Percentiles rank a stretch among this genome's conserved stretches.
These are phyloP conservation scores for Leptobrachium leishanense DNA, from an alignment of 2,113 vertebrate species.

Conservation along the genomic window DNA sequence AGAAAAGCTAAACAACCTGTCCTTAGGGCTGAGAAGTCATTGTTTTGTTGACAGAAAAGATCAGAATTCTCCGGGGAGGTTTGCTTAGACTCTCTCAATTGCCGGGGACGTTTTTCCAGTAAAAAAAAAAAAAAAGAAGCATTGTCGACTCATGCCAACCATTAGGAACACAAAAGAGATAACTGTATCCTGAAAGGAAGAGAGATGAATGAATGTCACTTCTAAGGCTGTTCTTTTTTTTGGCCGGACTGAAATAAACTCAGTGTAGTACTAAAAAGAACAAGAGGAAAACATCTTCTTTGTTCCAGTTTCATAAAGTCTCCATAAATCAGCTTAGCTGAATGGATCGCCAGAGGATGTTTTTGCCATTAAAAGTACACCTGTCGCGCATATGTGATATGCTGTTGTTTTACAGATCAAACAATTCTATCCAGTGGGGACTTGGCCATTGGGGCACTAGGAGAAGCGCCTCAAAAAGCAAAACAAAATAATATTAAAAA, in stretches of 20 bases:
- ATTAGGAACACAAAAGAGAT: neutral
- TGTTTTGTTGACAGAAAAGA: conserved; percentile 25
- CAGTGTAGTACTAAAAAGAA: neutral
- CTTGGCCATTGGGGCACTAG: too few species aligned
- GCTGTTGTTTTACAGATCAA: too few species aligned
- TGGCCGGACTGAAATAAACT: neutral
- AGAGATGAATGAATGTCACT: neutral
- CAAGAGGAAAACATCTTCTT: neutral
- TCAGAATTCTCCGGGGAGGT: conserved; percentile 15
- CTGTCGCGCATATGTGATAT: too few species aligned
- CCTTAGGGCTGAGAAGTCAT: conserved; percentile 11
- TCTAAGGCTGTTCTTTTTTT: too few species aligned
- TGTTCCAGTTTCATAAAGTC: neutral
- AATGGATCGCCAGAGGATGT: neutral
- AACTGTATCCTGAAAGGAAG: neutral
- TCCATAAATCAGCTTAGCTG: neutral
- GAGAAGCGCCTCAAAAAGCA: too few species aligned
- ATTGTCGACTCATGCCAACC: neutral
- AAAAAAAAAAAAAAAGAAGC: neutral
- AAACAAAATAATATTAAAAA: too few species aligned
- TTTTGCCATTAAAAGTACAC: too few species aligned
- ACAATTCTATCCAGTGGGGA: too few species aligned
- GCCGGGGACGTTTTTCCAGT: neutral
- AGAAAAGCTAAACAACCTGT: conserved; percentile 8
- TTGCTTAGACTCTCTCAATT: conserved; percentile 10